Evolutionary conservation across 2,113 vertebrate genomes (phyloP).

Genomic region (Rhipidura dahli): DNA sequence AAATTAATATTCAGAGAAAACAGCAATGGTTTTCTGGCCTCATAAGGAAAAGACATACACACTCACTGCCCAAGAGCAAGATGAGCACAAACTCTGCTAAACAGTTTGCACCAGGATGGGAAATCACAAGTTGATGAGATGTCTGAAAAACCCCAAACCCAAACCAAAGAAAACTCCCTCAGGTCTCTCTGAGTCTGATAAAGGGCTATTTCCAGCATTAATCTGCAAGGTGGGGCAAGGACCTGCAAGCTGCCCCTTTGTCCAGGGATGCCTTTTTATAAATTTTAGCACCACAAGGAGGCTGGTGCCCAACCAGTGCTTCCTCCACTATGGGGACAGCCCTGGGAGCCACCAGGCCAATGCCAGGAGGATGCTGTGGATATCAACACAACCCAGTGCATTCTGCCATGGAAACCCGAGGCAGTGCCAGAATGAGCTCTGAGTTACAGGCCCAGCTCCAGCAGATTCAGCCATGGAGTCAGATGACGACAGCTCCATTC

Average conservation of each 20-base stretch:
- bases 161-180: neutral
- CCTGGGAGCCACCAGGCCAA: neutral
- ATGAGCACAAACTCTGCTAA: neutral
- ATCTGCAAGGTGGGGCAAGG: neutral
- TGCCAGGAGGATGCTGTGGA: neutral
- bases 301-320: neutral
- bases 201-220: neutral
- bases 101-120: accelerated
- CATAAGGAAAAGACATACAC: neutral
- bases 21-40: accelerated
- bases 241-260: neutral
- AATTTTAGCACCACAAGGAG: neutral
- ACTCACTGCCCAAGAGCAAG: accelerated
- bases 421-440: accelerated
- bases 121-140: neutral
- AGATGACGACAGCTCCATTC: neutral
- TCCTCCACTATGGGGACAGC: neutral
- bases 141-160: neutral
- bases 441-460: neutral
- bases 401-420: accelerated
- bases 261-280: neutral
- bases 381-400: accelerated
- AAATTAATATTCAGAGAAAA: neutral
- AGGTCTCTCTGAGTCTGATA: neutral
- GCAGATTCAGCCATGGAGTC: accelerated